These are phyloP conservation scores for Melanocharis versteri DNA, from an alignment of 2,113 vertebrate genomes.

Conservation along the genomic window DNA sequence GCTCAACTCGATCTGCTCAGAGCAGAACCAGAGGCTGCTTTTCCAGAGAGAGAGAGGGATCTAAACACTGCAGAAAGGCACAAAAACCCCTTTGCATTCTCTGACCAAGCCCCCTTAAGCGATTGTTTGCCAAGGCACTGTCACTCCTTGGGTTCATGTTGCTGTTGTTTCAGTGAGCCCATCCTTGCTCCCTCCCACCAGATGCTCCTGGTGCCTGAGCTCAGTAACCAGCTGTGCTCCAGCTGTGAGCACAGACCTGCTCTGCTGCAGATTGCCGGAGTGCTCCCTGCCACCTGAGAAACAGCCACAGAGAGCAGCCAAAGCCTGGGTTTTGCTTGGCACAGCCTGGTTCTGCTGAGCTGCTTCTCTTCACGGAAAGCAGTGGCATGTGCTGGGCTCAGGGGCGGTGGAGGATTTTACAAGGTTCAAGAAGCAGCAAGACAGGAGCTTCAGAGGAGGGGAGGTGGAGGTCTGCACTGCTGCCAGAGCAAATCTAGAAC, in stretches of 20 bases:
- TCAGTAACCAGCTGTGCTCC: constrained; percentile 1
- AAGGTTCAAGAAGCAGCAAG: neutral
- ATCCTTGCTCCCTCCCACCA: accelerated
- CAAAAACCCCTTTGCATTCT: neutral
- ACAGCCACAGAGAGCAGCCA: neutral
- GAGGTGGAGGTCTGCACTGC: neutral
- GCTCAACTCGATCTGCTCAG: neutral
- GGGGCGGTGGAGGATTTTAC: neutral
- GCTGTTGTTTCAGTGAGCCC: neutral
- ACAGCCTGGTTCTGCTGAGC: neutral
- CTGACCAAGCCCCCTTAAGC: neutral
- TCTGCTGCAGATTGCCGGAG: neutral
- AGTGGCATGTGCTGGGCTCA: accelerated
- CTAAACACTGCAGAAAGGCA: neutral
- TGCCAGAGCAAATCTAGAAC: neutral
- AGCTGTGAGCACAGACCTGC: neutral
- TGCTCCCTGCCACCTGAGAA: neutral
- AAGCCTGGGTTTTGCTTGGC: neutral
- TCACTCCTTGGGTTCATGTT: neutral
- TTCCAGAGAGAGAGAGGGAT: neutral
- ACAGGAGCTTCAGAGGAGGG: neutral
- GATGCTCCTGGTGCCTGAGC: neutral
- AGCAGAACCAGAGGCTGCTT: neutral
- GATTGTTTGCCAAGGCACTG: neutral
- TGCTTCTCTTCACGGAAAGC: neutral